Base-by-base conservation (phyloP, 2,888 invertebrate genomes). In the Diarsia rubi region DNA sequence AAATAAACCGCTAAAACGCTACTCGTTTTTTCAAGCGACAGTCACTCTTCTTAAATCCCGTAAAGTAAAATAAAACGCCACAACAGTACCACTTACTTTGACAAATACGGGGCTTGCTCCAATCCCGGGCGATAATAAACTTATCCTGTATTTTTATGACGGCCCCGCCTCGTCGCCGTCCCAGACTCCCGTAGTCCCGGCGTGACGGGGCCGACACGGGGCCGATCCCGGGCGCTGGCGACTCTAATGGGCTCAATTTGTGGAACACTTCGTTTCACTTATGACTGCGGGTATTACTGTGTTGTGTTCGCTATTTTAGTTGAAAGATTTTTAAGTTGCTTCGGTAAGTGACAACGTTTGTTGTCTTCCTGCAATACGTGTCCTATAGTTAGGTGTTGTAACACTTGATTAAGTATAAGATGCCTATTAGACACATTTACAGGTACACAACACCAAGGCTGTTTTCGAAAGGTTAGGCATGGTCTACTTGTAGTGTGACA, bases 101-200 rank as follows among this genome's bases (percentile, higher is more conserved):
- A 81, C 84, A 81, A 81, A 81, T 81, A 81, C 81, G 84, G 81
- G 54, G 59, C 69, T 81, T 73, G 81, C 81, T 80, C 69, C 81
- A 81, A 81, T 81, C 84, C 84, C 81, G 24, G 63, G 81, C 81
- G 84, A 81, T 84, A 81, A 81, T 81, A 81, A 81, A 81, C 84
- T 70, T 81, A 80, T 80, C 75, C 75, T 81, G 74, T 70, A 84
- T 73, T 81, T 84, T 81, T 81, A 84, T 81, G 81, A 84, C 57
- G 79, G 84, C 62, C 57, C 69, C 80, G 72, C 72, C 59, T 84
- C 69, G 80, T 68, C 62, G 67, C 59, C 65, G 37, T 83, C 69
- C 75, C 57, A n/a, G 62, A 42, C 14, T 62, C 62, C n/a, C n/a
- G 42, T 3, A n/a, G n/a, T 42, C n/a, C 62, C 42, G 42, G 71